A percentile compares a stretch with the other conserved stretches of the same genome.
Evolutionary conservation across 2,797 vertebrate species (phyloP).

Genomic region (Xiphorhynchus erythropygius): DNA sequence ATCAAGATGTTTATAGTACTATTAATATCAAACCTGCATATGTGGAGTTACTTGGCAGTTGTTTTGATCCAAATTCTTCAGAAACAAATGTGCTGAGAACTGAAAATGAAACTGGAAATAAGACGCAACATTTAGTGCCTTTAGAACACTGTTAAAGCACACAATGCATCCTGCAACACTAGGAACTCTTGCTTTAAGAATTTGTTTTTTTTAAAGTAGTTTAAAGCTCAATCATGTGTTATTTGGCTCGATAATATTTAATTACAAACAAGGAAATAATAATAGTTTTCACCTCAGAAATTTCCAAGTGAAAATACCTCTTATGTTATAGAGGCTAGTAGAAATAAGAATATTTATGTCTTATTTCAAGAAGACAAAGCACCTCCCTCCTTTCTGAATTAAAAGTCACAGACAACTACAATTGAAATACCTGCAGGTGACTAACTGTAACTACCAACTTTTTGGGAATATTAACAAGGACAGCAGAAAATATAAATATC

Average conservation of each 20-base stretch:
- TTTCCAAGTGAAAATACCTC: background rate
- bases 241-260: background rate
- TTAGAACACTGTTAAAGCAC: background rate
- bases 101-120: background rate
- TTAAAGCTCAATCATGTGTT: background rate
- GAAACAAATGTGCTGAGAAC: background rate
- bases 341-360: background rate
- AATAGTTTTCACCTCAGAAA: background rate
- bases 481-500: background rate
- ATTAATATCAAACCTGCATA: constrained; percentile 33
- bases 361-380: background rate
- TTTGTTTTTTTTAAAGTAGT: background rate
- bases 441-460: background rate
- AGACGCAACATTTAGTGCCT: background rate
- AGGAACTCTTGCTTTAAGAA: background rate
- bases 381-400: background rate
- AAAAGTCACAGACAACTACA: background rate
- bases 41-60: background rate
- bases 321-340: background rate
- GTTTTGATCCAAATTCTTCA: background rate
- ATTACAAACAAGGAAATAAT: background rate
- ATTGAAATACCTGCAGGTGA: background rate
- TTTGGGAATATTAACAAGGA: background rate
- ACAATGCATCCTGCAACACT: background rate
- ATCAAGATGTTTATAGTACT: constrained; percentile 21